phyloP scores from a whole-genome alignment of 2,113 vertebrate species.

The Mustela nigripes region DNA sequence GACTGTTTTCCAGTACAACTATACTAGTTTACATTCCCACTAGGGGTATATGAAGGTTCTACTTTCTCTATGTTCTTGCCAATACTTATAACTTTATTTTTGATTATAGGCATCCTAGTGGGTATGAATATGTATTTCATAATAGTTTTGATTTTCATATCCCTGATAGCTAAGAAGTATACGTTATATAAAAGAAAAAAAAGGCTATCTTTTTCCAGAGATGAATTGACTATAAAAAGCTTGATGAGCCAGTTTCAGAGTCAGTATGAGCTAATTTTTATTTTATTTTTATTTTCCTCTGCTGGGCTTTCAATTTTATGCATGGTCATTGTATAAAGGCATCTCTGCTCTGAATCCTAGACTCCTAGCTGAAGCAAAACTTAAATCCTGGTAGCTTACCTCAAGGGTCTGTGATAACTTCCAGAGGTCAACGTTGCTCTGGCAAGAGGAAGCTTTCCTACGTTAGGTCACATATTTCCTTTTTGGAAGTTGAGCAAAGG shows the following conservation, averaged over 20 bases:
- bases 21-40: neutral
- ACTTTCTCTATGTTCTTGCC: neutral
- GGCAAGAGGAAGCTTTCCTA: neutral
- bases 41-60: neutral
- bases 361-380: conserved; percentile 5
- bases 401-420: conserved; percentile 17
- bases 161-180: neutral
- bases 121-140: conserved; percentile 17
- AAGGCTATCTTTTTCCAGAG: neutral
- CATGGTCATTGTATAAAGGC: neutral
- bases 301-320: neutral
- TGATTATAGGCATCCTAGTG: neutral
- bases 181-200: conserved; percentile 52
- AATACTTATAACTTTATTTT: conserved; percentile 2
- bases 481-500: conserved; percentile 55
- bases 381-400: conserved; percentile 13
- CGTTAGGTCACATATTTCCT: conserved; percentile 46
- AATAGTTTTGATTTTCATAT: conserved; percentile 63
- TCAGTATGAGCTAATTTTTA: conserved; percentile 8
- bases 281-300: conserved; percentile 62
- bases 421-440: neutral
- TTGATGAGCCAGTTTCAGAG: conserved; percentile 48
- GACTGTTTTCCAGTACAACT: conserved; percentile 31
- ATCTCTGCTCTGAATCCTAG: conserved; percentile 31
- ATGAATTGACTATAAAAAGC: conserved; percentile 48